Conservation (phyloP, 1,140 invertebrate genomes). For the Euwallacea similis region DNA sequence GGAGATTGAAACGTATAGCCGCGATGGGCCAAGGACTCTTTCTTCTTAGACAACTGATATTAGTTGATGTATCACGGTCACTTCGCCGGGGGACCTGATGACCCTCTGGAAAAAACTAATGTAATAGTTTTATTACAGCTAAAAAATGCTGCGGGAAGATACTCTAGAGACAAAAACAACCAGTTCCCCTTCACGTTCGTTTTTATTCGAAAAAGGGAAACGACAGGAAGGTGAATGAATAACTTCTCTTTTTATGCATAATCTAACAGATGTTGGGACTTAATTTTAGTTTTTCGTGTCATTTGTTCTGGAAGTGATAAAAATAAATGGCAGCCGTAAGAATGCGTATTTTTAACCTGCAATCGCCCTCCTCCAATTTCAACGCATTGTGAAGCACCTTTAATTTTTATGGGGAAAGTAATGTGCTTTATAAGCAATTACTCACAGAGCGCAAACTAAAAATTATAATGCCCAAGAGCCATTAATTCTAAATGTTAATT, state of each 20-base stretch:
- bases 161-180: constrained; percentile 34
- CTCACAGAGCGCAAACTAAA: constrained; percentile 7
- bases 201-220: constrained; percentile 31
- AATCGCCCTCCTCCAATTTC: too few relatives aligned
- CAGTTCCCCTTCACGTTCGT: constrained; percentile 16
- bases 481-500: constrained; percentile 15
- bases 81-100: constrained; percentile 49
- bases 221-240: constrained; percentile 34
- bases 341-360: background rate
- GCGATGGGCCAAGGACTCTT: constrained; percentile 45
- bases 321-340: constrained; percentile 21
- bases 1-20: constrained; percentile 54
- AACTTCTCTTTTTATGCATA: constrained; percentile 34
- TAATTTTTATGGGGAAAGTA: background rate
- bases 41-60: constrained; percentile 52
- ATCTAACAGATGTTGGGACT: constrained; percentile 34
- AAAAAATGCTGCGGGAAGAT: constrained; percentile 46
- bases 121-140: constrained; percentile 54
- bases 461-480: constrained; percentile 7
- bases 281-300: constrained; percentile 37
- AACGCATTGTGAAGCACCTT: background rate
- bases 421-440: constrained; percentile 6
- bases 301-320: constrained; percentile 29
- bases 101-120: constrained; percentile 51
- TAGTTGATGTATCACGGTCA: constrained; percentile 56